phyloP scores from a whole-genome alignment of 1,140 invertebrate species.

The Ditylenchus dipsaci region DNA sequence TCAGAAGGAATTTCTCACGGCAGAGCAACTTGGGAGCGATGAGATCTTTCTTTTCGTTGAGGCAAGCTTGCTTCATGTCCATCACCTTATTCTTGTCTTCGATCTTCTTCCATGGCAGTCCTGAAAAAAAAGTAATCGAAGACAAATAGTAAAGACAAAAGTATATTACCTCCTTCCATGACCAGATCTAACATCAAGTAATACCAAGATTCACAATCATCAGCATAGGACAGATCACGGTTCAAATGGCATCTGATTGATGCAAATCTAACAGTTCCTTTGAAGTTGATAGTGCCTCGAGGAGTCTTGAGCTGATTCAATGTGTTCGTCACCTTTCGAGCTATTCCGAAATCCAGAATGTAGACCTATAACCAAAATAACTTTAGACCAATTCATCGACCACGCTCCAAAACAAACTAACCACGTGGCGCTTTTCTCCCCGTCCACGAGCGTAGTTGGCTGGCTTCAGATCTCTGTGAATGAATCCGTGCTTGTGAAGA shows the following conservation, averaged over 20 bases:
- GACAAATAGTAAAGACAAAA: neutral
- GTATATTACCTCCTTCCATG: neutral
- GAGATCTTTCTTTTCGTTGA: neutral
- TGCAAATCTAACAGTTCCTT: slow-evolving; percentile 12
- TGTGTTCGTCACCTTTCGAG: neutral
- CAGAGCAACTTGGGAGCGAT: neutral
- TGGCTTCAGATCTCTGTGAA: slow-evolving; percentile 36
- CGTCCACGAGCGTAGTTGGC: slow-evolving; percentile 32
- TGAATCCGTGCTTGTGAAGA: slow-evolving; percentile 12
- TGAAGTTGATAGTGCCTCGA: slow-evolving; percentile 6
- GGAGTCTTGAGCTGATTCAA: neutral
- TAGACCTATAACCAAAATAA: neutral
- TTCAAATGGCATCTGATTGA: slow-evolving; percentile 2
- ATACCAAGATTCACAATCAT: slow-evolving; percentile 9
- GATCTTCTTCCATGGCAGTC: neutral
- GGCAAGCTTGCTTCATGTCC: neutral
- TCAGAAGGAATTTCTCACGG: neutral
- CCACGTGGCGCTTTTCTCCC: neutral
- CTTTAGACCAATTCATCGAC: no score
- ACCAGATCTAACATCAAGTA: slow-evolving; percentile 13
- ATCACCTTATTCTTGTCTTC: neutral
- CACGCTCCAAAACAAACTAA: neutral
- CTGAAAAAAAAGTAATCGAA: neutral
- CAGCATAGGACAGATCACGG: neutral
- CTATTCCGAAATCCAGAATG: slow-evolving; percentile 52